phyloP scores from a whole-genome alignment of 2,888 invertebrate genomes.

The Mythimna impura region DNA sequence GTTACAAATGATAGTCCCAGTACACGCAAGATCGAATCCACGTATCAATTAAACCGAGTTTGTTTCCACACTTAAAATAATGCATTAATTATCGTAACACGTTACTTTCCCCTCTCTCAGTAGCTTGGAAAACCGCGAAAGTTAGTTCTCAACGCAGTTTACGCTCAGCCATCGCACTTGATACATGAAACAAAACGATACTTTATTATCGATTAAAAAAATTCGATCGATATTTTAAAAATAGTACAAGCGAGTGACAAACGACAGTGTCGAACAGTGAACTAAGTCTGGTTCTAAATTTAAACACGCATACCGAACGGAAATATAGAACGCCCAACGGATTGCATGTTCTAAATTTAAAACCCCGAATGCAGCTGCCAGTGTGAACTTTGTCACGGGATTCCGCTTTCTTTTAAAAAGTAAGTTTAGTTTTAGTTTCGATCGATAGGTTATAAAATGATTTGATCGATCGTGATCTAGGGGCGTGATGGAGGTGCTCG shows the following conservation, averaged over 20 bases:
- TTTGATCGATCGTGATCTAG: constrained; percentile 70
- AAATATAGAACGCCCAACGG: constrained; percentile 88
- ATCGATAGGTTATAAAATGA: constrained; percentile 32
- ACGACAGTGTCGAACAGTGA: constrained; percentile 87
- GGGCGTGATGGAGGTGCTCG: constrained; percentile 69
- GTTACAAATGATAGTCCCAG: constrained; percentile 39
- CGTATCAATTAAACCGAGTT: constrained; percentile 77
- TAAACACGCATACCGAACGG: constrained; percentile 86
- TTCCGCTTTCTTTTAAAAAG: constrained; percentile 77
- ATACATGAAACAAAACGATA: constrained; percentile 71
- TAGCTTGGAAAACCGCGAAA: constrained; percentile 86
- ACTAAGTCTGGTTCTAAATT: constrained; percentile 88
- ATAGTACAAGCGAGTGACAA: constrained; percentile 86
- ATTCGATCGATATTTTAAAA: constrained; percentile 73
- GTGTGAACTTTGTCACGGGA: constrained; percentile 86
- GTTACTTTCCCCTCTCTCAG: constrained; percentile 86
- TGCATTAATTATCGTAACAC: constrained; percentile 83
- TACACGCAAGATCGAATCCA: constrained; percentile 65
- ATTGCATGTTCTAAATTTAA: constrained; percentile 87
- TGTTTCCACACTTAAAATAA: constrained; percentile 80
- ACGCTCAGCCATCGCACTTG: constrained; percentile 74
- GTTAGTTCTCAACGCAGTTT: constrained; percentile 78
- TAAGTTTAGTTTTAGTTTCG: constrained; percentile 66
- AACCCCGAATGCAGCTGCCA: constrained; percentile 85
- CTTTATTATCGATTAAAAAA: constrained; percentile 66